Evolutionary conservation across 2,888 invertebrate species (phyloP), one percentile per base, ranked within the genome.

Genomic region (Cryptocephalus moraei): DNA sequence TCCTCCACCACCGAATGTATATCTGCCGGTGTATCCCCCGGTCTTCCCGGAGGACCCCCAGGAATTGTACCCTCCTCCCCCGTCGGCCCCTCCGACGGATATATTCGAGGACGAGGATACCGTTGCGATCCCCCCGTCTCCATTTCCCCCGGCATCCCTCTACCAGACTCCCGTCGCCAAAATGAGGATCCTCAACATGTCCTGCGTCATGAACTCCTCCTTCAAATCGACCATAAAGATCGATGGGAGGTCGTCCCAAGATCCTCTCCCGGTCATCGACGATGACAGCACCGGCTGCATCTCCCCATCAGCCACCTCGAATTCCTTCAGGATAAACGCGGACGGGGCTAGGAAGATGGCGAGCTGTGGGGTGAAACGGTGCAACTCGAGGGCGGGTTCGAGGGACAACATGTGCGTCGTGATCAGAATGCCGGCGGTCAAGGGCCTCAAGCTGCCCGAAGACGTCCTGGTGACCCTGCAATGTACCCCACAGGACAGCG

Each of bases 401-500:
- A 53, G 56, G 33, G 41, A 47, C n/a, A 73, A 75, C 58, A 70
- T 78, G 55, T 80, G 80, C 52, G 59, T 78, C n/a, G 68, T 70
- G 4, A 39, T 80, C 6, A 65, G 79, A 40, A 75, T 79, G 61
- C 78, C 79, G 0, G 67, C 73, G 1, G 72, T 80, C 9, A 58
- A 69, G 22, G 78, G 76, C 6, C 63, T 80, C 49, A 72, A 71
- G 59, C 67, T 79, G 8, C 72, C 71, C 1, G 72, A 72, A 32
- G 80, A 80, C 58, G 61, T 68, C 1, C 66, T 74, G 38, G 61
- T 79, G 13, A 76, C 75, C 4, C 60, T 80, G 40, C 75, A 76
- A 54, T 80, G 80, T 57, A 73, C 72, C 48, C 69, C 73, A 0
- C 78, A 78, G 56, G 76, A 77, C 39, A 70, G 70, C 40, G 69